Base-by-base conservation (phyloP, 2,113 vertebrate species). In the Mus musculus region DNA sequence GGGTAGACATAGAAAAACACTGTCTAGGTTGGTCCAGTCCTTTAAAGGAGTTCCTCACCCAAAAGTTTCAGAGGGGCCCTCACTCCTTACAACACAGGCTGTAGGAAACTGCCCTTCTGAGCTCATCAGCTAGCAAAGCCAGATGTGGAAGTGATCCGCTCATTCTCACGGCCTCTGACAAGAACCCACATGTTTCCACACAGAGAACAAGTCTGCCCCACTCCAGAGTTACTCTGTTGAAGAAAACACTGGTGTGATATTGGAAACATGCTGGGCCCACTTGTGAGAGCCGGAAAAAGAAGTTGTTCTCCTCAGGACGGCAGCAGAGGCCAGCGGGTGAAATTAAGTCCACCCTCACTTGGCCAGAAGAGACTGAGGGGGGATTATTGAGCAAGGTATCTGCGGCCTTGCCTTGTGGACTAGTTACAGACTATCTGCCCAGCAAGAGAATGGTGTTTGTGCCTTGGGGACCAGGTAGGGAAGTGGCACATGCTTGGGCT, bases 211-310 rank as follows among this genome's bases (percentile, higher is more conserved):
- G 97, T 89, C 87, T 95, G 65, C n/a, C 90, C 76, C 84, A 11
- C 91, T 59, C 39, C 93, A 97, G 92, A 61, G 3, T 82, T 92
- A 90, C 73, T n/a, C 85, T 12, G 0, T 78, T 0, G n/a, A 95
- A 84, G 90, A 84, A 97, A 97, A 95, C 88, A 96, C 54, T 65
- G 84, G 20, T 75, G 91, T 73, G 65, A 95, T 81, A 88, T 93
- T 97, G 87, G 95, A 97, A 96, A 94, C 94, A 95, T 12, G 52
- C 97, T 72, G 96, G 71, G 63, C 26, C 26, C 63, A 65, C 95
- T 85, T 59, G 73, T 61, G 77, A 76, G 69, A 67, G 46, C 84
- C 14, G 12, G 90, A 94, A 97, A 81, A 72, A 95, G 90, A 94
- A 90, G 89, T 95, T 95, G 88, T 0, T 71, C 92, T 93, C 96